Base-by-base conservation (phyloP, 2,797 vertebrate genomes). In the Chaetodon trifasciatus region DNA sequence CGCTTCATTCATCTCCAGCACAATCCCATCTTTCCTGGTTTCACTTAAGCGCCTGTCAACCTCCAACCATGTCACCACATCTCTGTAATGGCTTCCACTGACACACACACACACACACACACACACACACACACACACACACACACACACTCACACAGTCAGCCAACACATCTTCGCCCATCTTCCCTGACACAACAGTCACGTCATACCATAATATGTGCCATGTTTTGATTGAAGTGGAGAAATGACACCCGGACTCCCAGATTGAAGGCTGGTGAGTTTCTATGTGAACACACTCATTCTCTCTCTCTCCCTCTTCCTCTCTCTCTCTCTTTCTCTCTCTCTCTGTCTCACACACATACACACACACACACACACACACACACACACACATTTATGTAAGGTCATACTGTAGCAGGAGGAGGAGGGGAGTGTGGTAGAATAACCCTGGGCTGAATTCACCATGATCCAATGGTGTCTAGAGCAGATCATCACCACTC, bases 161-260 rank as follows among this genome's bases (percentile, higher is more conserved):
- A 40, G 39, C 50, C 42, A 24, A 24, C 63, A 8, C 77, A 42
- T 60, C 39, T 53, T 74, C 17, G 35, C 85, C 80, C 69, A 74
- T 87, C 86, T 89, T 74, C 66, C 60, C 47, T 77, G 88, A 84
- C 82, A 84, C 56, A 39, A 39, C 65, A 46, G 63, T 61, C 66
- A 49, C 32, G 50, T 86, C 76, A 74, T 35, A 28, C 44, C 49
- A 53, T 66, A 58, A 60, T 77, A 78, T 83, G 79, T 82, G 64
- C 72, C 55, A 49, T 76, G 72, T 62, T 88, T 83, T 88, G 89
- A 88, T 89, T 85, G 77, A 85, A 87, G 79, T 70, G 37, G 58
- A 79, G 64, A 70, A 81, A 77, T 62, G 53, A 78, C 50, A 47
- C 23, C 63, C 52, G n/a, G 24, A 68, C 63, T 84, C 65, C 53